Conservation (phyloP, 2,888 invertebrate species). For the Lepas anatifera region DNA sequence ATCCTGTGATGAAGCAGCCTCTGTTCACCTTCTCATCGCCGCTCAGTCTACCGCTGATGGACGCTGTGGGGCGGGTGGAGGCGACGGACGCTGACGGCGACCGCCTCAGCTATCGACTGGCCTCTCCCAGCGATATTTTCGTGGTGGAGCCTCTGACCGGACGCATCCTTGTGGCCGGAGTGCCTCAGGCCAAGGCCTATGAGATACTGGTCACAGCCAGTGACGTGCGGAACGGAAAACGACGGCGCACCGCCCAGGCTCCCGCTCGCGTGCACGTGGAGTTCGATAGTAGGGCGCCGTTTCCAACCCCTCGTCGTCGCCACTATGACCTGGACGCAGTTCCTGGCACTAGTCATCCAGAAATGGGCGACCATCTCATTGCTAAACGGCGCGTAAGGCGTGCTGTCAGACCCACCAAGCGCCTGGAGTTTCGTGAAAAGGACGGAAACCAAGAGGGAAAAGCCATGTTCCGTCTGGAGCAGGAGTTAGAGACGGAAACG, state of each 20-base stretch:
- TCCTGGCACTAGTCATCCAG: slow-evolving; percentile 20
- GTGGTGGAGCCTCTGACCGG: slow-evolving; percentile 89
- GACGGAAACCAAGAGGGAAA: slow-evolving; percentile 80
- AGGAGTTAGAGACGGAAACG: slow-evolving; percentile 81
- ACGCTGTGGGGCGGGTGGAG: slow-evolving; percentile 65
- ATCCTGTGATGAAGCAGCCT: slow-evolving; percentile 65
- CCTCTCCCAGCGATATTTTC: slow-evolving; percentile 64
- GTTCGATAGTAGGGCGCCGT: too few relatives aligned
- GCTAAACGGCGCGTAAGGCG: slow-evolving; percentile 69
- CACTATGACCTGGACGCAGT: slow-evolving; percentile 20
- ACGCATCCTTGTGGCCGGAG: slow-evolving; percentile 63
- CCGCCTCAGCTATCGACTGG: slow-evolving; percentile 71
- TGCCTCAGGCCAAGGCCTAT: slow-evolving; percentile 43
- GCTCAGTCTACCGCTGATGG: slow-evolving; percentile 42
- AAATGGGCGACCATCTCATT: slow-evolving; percentile 25
- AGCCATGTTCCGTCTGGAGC: slow-evolving; percentile 77
- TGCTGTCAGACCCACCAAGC: slow-evolving; percentile 86
- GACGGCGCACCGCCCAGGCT: slow-evolving; percentile 54
- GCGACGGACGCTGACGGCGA: slow-evolving; percentile 88
- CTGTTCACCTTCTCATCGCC: slow-evolving; percentile 65
- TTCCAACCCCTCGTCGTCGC: too few relatives aligned
- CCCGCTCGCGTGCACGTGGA: slow-evolving; percentile 53
- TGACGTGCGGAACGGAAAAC: slow-evolving; percentile 58
- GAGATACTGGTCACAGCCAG: slow-evolving; percentile 68
- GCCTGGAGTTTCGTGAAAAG: slow-evolving; percentile 80